Percentiles rank a stretch among this genome's conserved stretches.
Conservation (phyloP, 2,797 vertebrate genomes). For the Chrosomus eos region DNA sequence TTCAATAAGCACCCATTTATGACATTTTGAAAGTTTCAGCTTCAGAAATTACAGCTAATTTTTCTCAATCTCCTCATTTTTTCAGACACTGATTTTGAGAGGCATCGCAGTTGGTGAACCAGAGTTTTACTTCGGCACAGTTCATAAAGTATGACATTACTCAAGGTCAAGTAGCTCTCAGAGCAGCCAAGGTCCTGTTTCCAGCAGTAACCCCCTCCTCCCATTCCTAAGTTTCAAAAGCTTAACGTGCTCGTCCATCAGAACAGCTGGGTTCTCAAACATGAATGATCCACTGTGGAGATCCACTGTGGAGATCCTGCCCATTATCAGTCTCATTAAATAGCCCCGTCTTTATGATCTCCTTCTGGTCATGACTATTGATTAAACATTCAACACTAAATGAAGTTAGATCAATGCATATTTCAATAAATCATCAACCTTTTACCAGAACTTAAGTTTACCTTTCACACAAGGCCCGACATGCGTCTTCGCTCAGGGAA, state of each 20-base stretch:
- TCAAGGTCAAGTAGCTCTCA: slow-evolving; percentile 54
- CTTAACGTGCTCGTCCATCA: slow-evolving; percentile 45
- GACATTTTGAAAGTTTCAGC: slow-evolving; percentile 48
- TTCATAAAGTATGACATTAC: slow-evolving; percentile 55
- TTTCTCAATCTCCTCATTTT: slow-evolving; percentile 37
- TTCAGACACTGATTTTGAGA: slow-evolving; percentile 48
- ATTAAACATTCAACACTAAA: slow-evolving; percentile 59
- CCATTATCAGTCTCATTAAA: slow-evolving; percentile 61
- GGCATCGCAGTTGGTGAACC: slow-evolving; percentile 36
- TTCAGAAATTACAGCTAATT: slow-evolving; percentile 42
- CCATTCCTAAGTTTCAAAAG: slow-evolving; percentile 41
- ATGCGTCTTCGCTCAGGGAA: slow-evolving; percentile 9
- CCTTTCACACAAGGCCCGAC: slow-evolving; percentile 10
- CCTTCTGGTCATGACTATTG: slow-evolving; percentile 43
- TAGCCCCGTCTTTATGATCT: slow-evolving; percentile 58
- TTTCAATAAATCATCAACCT: slow-evolving; percentile 45
- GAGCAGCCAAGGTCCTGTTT: slow-evolving; percentile 47
- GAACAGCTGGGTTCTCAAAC: slow-evolving; percentile 58
- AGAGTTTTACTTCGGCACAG: slow-evolving; percentile 48
- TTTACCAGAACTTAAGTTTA: slow-evolving; percentile 41
- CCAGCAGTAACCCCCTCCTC: slow-evolving; percentile 40
- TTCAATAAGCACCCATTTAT: slow-evolving; percentile 50
- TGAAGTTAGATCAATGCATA: slow-evolving; percentile 55
- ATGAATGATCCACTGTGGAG: slow-evolving; percentile 52
- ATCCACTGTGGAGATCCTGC: slow-evolving; percentile 53